Conservation (phyloP, 1,140 invertebrate species). For the Rhagoletis pomonella region DNA sequence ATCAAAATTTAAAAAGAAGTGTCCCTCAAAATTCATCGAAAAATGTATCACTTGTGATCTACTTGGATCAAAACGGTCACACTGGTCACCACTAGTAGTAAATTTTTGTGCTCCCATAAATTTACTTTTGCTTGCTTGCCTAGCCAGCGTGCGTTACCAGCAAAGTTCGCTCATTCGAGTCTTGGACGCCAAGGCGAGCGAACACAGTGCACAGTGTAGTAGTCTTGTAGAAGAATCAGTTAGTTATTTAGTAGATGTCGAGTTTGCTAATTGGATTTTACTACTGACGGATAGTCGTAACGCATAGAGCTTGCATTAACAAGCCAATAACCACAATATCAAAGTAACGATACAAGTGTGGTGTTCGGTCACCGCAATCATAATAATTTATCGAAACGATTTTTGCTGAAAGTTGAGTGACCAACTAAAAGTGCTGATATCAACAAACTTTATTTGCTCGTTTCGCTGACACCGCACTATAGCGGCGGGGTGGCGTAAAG, state of each 20-base stretch:
- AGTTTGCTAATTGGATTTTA: constrained; percentile 18
- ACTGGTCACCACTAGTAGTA: too few species aligned
- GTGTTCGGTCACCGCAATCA: neutral
- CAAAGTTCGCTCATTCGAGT: constrained; percentile 2
- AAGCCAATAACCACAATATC: neutral
- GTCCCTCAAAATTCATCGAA: too few species aligned
- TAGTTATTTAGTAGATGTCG: neutral
- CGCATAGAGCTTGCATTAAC: constrained; percentile 8
- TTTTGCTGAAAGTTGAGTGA: constrained; percentile 33
- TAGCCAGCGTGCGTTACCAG: too few species aligned
- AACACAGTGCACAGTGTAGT: neutral
- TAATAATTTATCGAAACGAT: neutral
- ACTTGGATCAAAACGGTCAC: too few species aligned
- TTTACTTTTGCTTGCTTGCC: constrained; percentile 7
- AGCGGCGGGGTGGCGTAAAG: too few species aligned
- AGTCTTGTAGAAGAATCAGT: too few species aligned
- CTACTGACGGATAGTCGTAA: constrained; percentile 5
- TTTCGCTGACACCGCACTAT: neutral
- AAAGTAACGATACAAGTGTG: constrained; percentile 1
- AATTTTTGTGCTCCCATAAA: neutral
- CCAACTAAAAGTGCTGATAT: constrained; percentile 42
- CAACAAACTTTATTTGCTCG: neutral
- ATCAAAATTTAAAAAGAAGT: too few species aligned
- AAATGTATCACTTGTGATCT: too few species aligned
- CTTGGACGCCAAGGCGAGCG: constrained; percentile 34